These are phyloP conservation scores for Menura novaehollandiae DNA, from an alignment of 2,113 vertebrate genomes.

Conservation along the genomic window DNA sequence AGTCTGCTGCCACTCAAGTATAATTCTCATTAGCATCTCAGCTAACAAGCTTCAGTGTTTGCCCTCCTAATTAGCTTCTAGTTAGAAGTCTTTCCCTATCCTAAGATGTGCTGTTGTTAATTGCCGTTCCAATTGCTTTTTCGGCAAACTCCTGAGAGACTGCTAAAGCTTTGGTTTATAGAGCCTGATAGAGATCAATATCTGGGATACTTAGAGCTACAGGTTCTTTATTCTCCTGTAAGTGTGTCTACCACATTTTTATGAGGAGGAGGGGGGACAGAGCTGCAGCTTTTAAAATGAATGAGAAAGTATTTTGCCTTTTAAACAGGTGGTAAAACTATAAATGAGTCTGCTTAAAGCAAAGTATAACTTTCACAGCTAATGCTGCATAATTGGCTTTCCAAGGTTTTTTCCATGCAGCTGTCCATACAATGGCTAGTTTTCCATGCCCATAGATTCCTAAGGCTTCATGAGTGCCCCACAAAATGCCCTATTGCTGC, in stretches of 20 bases:
- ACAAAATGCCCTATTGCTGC: background rate
- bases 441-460: background rate
- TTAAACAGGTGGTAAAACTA: background rate
- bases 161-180: background rate
- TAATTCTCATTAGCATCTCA: conserved; percentile 69
- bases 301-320: background rate
- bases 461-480: background rate
- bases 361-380: background rate
- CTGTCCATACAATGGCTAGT: background rate
- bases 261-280: background rate
- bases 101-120: conserved; percentile 48
- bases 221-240: background rate
- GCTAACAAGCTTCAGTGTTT: conserved; percentile 66
- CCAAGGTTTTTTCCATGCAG: background rate
- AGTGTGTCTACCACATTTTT: background rate
- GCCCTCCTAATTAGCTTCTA: conserved; percentile 65
- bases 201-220: background rate
- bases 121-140: conserved; percentile 55
- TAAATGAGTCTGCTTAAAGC: background rate
- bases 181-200: background rate
- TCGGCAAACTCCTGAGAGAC: conserved; percentile 25
- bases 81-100: conserved; percentile 44
- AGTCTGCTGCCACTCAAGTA: conserved; percentile 66
- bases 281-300: background rate
- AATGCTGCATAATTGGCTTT: background rate